Conservation (phyloP, 2,797 vertebrate species). For the Rhynchotus rufescens region DNA sequence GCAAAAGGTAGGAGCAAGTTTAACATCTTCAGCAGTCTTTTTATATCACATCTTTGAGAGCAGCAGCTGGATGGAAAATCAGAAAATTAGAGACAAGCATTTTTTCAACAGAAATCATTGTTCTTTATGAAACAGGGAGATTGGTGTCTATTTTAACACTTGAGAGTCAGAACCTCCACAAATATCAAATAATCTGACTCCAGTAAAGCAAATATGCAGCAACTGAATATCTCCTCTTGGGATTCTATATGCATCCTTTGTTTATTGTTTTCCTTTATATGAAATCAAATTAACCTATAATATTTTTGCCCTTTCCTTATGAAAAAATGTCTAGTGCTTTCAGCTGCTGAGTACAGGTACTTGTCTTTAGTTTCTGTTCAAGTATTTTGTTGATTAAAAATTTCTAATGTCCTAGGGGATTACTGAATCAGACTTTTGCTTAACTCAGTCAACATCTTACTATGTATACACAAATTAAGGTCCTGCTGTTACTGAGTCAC, state of each 20-base stretch:
- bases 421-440: neutral
- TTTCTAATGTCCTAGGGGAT: neutral
- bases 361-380: neutral
- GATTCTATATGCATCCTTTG: neutral
- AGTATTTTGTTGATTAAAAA: neutral
- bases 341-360: neutral
- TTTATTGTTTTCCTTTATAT: slow-evolving; percentile 21
- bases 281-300: slow-evolving; percentile 12
- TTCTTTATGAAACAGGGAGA: neutral
- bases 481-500: slow-evolving; percentile 49
- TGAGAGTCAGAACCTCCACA: neutral
- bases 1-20: neutral
- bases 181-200: neutral
- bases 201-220: neutral
- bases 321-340: neutral
- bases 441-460: neutral
- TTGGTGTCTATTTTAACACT: neutral
- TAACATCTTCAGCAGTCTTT: neutral
- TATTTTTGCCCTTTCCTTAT: neutral
- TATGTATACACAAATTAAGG: neutral
- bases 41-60: neutral
- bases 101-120: neutral
- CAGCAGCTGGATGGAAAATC: neutral
- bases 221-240: neutral
- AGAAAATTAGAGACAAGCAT: neutral